Evolutionary conservation across 2,113 vertebrate genomes (phyloP), one percentile per base, ranked within the genome.

Genomic region (Tychaedon coryphoeus): DNA sequence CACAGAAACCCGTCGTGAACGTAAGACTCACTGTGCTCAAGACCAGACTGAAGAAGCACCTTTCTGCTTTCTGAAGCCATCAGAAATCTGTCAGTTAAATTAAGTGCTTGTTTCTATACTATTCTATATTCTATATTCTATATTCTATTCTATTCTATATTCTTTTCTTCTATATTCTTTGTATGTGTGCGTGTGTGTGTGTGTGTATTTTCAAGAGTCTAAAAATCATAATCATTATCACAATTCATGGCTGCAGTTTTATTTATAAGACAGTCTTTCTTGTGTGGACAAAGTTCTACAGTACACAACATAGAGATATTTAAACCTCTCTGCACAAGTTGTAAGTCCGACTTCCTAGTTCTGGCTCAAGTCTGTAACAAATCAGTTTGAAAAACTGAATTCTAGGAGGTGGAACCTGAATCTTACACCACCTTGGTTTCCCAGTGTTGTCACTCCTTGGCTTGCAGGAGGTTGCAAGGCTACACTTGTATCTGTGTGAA

Each of bases 181-280:
- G n/a, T n/a, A 23, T 8, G 1, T 36, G 14, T 33, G 38, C 11
- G 29, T 48, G 12, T 50, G 25, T 67, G 25, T 34, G 34, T 67
- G 18, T 51, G 34, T 38, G 4, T 60, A 26, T 85, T 78, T 96
- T 88, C 54, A 81, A 43, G 28, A 89, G 43, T 84, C 24, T 62
- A 69, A 93, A 75, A 88, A 25, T 36, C 38, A 5, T 86, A 95
- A 40, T 40, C 38, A 5, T 86, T 95, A 40, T 40, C 38, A 5
- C 84, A 95, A 86, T 53, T 94, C 70, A 66, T 90, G n/a, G 81
- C 76, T 73, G 43, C 23, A 78, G 47, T 93, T 96, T 92, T 90
- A 92, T 91, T 95, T 93, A 34, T 83, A 74, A 75, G 93, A 91
- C 61, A 67, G 50, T 77, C 85, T 93, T 74, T 45, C 43, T 45